Base-by-base conservation (phyloP, 2,797 vertebrate genomes). In the Argyrosomus regius region DNA sequence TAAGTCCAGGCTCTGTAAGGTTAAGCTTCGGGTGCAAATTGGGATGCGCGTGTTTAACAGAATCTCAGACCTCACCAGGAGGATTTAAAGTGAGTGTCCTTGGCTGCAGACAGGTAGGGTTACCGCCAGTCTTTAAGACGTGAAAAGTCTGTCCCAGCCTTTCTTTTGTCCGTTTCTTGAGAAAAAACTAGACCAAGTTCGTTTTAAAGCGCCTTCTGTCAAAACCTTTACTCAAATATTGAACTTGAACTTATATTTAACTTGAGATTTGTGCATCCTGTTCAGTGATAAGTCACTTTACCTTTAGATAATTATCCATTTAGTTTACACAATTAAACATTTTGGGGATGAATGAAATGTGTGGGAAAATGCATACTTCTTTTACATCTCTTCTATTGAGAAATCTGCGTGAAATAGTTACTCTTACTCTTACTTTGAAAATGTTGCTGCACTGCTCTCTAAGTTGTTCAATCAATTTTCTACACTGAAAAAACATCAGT, bases 21-120 rank as follows among this genome's bases (percentile, higher is more conserved):
- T 82, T 76, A 78, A 81, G 79, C 56, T 46, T 46, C 52, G 28
- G 50, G 45, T n/a, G 26, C 39, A 41, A 54, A 77, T 56, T 31
- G 54, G 52, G 73, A 58, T n/a, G 11, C 26, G 65, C 1, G 0
- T 69, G 28, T 79, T 73, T 26, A 63, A 63, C 48, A 64, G 48
- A 74, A 72, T 65, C 39, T 20, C 70, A 49, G 60, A 57, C 24
- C 28, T 56, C 57, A 73, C 11, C 52, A 0, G 65, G 56, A 56
- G 53, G 82, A 81, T 72, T 70, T 75, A 81, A 28, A 72, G 56
- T 0, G n/a, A 63, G 64, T 12, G 62, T 65, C 69, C 64, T 80
- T 49, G 61, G 64, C 39, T 68, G 59, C 22, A 75, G 59, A 74
- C 62, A 53, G 58, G 71, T 73, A 35, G 24, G 22, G 71, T 73